phyloP scores from a whole-genome alignment of 2,113 vertebrate genomes.

The Arenaria interpres region DNA sequence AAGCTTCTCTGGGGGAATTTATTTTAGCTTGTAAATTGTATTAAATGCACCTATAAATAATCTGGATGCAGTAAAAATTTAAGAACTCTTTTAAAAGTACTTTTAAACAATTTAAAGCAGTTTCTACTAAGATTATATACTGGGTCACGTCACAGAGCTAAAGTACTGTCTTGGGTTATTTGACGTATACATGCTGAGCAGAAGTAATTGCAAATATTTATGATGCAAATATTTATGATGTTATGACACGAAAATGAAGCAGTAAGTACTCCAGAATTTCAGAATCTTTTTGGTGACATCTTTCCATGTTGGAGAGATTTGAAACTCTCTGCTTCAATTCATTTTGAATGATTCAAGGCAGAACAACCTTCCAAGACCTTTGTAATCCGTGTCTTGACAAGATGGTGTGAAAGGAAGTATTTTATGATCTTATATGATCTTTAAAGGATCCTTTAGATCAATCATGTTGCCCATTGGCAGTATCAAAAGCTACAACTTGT shows the following conservation, averaged over 20 bases:
- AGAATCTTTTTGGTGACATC: not conserved
- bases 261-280: not conserved
- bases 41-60: not conserved
- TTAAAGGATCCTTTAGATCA: not conserved
- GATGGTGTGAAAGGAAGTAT: not conserved
- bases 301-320: not conserved
- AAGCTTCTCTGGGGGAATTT: not conserved
- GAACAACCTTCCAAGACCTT: not conserved
- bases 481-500: not conserved
- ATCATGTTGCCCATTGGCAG: not conserved
- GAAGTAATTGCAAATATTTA: not conserved
- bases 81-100: not conserved
- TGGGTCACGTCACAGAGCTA: not conserved
- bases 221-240: not conserved
- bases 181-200: not conserved
- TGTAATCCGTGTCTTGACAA: not conserved
- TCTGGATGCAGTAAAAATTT: not conserved
- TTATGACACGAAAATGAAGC: not conserved
- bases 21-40: not conserved
- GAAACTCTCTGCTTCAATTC: not conserved
- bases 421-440: not conserved
- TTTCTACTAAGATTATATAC: not conserved
- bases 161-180: not conserved
- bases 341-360: not conserved
- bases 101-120: not conserved